A percentile compares a stretch with the other conserved stretches of the same genome.
These are phyloP conservation scores for Falcunculus frontatus DNA, from an alignment of 2,113 vertebrate genomes.

Conservation along the genomic window DNA sequence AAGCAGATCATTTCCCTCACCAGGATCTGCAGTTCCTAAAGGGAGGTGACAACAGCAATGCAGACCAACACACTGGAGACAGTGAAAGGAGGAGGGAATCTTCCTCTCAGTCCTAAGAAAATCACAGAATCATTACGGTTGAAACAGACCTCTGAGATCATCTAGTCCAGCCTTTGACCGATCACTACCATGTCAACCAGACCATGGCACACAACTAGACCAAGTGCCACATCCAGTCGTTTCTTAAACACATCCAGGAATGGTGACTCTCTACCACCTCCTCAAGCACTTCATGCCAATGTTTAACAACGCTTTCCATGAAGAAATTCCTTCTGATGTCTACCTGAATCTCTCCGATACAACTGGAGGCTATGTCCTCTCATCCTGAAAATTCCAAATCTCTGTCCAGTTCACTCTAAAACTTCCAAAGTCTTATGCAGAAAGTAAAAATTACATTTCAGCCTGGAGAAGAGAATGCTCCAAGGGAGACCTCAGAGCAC, in stretches of 20 bases:
- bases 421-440: background rate
- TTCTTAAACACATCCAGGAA: background rate
- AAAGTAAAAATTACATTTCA: background rate
- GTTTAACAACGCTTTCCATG: background rate
- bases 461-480: background rate
- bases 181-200: background rate
- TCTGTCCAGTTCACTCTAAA: background rate
- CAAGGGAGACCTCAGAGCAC: background rate
- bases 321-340: background rate
- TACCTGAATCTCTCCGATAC: background rate
- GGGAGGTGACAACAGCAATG: background rate
- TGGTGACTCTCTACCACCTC: background rate
- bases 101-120: background rate
- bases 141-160: background rate
- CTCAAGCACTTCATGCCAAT: background rate
- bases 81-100: background rate
- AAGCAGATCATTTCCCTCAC: background rate
- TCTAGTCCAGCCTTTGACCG: background rate
- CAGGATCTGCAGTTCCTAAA: background rate
- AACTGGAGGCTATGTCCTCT: background rate
- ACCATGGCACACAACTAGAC: background rate
- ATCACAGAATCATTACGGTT: background rate
- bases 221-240: background rate
- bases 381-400: background rate
- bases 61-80: background rate